Base-by-base conservation (phyloP, 2,888 invertebrate genomes). In the Keiferia lycopersicella region DNA sequence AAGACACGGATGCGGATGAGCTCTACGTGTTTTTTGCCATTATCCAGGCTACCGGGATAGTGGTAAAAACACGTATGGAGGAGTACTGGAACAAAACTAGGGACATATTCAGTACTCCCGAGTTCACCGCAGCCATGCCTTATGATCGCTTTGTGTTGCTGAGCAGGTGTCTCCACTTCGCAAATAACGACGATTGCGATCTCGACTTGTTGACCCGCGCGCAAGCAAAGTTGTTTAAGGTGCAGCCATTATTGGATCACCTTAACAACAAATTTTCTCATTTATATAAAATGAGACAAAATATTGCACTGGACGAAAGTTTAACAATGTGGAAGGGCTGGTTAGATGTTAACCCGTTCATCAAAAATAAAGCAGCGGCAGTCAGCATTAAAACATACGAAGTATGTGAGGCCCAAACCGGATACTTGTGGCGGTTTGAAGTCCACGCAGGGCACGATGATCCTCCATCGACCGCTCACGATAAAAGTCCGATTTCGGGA, bases 31-130 rank as follows among this genome's bases (percentile, higher is more conserved):
- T 18, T 57, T 57, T 57, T 57, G 57, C 7, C 53, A 53, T 53
- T 18, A 53, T 53, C 53, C 20, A 18, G 53, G 53, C 53, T 11
- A 71, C 58, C 39, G 69, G 69, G 8, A 39, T 69, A 14, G 66
- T 67, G 1, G 48, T 64, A 1, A 70, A 71, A 20, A 34, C 51
- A 0, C 38, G 62, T 2, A 20, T 50, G 1, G 53, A 65, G 8
- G 62, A 65, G 57, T 67, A 65, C 59, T 67, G 68, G 67, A 56
- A 16, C 12, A 11, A n/a, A 6, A 3, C n/a, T n/a, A n/a, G 38
- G n/a, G 65, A 60, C 53, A 62, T 65, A 11, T 64, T 65, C n/a
- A 48, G 20, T 34, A 65, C 64, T 11, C 64, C 65, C 6, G 57
- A 50, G 22, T 68, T 68, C 34, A 20, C 60, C 0, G 16, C 20